A percentile compares a stretch with the other conserved stretches of the same genome.
Conservation (phyloP, 1,140 invertebrate genomes). For the Polypedilum pembai region DNA sequence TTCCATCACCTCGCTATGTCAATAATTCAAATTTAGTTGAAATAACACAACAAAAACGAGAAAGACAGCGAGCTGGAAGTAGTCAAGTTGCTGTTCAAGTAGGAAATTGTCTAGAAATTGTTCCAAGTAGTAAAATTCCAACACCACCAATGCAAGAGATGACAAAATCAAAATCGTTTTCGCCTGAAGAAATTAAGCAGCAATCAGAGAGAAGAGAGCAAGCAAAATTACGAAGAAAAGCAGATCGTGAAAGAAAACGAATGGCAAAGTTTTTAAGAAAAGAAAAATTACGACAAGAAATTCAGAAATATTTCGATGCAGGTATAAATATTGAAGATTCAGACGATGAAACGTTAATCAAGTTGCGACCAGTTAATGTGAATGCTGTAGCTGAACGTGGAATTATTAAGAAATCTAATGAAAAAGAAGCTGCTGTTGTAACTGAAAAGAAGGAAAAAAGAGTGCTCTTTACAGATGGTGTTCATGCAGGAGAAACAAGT, state of each 20-base stretch:
- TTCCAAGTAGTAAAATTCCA: background rate
- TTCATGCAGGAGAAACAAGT: background rate
- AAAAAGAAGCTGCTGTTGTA: background rate
- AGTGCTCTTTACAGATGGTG: background rate
- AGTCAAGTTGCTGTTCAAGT: constrained; percentile 15
- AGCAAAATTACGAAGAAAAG: background rate
- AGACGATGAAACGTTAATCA: background rate
- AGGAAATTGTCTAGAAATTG: constrained; percentile 11
- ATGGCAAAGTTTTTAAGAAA: background rate
- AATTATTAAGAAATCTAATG: background rate
- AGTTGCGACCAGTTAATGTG: background rate
- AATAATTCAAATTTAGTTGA: constrained; percentile 24
- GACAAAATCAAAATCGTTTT: background rate
- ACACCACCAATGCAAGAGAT: background rate
- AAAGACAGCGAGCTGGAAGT: background rate
- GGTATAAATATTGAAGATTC: constrained; percentile 14
- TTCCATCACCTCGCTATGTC: background rate
- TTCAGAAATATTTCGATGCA: background rate
- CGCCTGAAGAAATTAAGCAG: background rate
- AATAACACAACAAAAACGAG: constrained; percentile 21
- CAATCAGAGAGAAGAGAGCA: background rate
- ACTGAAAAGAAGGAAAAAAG: background rate
- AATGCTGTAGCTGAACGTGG: background rate
- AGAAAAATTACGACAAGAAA: constrained; percentile 9
- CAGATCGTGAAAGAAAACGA: constrained; percentile 20